Evolutionary conservation across 1,140 invertebrate species (phyloP), one percentile per base, ranked within the genome.

Genomic region (Popillia japonica): DNA sequence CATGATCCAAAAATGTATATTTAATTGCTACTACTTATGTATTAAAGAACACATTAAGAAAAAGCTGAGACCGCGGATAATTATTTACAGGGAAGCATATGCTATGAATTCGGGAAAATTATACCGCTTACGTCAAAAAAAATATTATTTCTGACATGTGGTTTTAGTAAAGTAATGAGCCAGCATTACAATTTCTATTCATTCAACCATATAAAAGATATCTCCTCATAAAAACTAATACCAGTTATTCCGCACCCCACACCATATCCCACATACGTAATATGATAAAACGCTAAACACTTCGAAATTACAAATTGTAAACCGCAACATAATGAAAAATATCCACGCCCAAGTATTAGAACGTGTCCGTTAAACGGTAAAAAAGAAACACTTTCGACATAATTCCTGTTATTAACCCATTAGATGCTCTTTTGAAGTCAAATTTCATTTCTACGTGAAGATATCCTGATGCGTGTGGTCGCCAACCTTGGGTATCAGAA

Each of bases 391-490:
- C 61, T 34, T 68, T 68, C 22, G 22, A 34, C 27, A 22, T 68
- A 68, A 68, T 68, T 68, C 61, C 61, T 34, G 27, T 68, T 68
- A 68, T 68, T 68, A 68, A 68, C 10, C 20, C 11, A 68, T 68
- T 68, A 68, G 20, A 68, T 34, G 11, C 61, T 34, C 61, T 27
- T 68, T 68, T 68, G 20, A 27, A 34, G 22, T 68, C 20, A 34
- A 68, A 68, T 27, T 22, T 68, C 9, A 68, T 14, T 68, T 68
- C 27, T 68, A 68, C 61, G 61, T 22, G 7, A 68, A 20, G 61
- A 68, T 34, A 34, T 68, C 20, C 27, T 68, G 76, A 68, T 77
- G 76, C 76, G 76, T 77, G 76, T 77, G 76, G 76, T 77, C 76
- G 76, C 41, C 40, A 72, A 42, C 59, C 27, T 34, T 34, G 27